Evolutionary conservation across 1,140 invertebrate genomes (phyloP), one percentile per base, ranked within the genome.

Genomic region (Liolophura sinensis): DNA sequence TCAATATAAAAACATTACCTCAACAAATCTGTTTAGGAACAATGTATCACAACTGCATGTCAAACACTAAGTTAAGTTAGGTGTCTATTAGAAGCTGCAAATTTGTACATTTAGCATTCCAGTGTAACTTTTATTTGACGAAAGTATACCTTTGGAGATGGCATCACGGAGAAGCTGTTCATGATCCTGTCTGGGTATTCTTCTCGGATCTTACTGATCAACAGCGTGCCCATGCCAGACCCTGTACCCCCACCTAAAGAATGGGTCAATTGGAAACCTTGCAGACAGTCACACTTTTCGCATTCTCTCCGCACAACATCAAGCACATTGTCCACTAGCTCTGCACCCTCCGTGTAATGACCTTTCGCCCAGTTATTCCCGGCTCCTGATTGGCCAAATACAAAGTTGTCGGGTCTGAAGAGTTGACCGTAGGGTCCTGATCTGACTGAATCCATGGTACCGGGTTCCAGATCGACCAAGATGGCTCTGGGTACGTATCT

Each of bases 351-450:
- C 60, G 70, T 97, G 88, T 96, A 96, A 78, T 94, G 92, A 62
- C 93, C 93, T 82, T 96, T 95, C 48, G 93, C 93, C 90, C 93
- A 94, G 85, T 95, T 95, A 83, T 95, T 94, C 7, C 91, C 92
- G 50, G 88, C 88, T 79, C 90, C 91, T n/a, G 92, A 74, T 60
- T 81, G 76, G 47, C 81, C 81, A 66, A 83, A 83, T 22, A 83
- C 75, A 57, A 80, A 83, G 70, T 82, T 82, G 73, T 80, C 81
- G 49, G 76, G 79, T 22, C 79, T 64, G 78, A 81, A 81, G 24
- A 92, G 49, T 91, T 90, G 51, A 92, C 93, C 18, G 18, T 78
- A 82, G 48, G 80, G 78, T 48, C 78, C 76, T 15, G 78, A 78
- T 64, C 80, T 56, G 48, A 82, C 79, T 12, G 78, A 78, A 64